Evolutionary conservation across 2,113 vertebrate genomes (phyloP).

Genomic region (Butorides virescens): DNA sequence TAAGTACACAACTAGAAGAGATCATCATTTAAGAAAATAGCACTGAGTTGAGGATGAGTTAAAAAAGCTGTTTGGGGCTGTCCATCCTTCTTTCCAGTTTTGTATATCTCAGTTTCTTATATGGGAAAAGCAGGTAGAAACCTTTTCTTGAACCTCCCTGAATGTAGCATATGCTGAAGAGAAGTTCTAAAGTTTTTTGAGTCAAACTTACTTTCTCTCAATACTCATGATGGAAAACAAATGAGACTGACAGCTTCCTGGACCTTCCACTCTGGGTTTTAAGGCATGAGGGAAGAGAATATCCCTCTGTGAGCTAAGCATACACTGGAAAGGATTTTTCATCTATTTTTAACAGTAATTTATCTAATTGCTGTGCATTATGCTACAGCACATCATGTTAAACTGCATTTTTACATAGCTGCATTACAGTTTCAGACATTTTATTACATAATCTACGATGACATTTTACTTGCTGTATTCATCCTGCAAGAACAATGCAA

Average conservation of each 20-base stretch:
- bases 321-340: background rate
- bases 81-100: background rate
- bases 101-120: background rate
- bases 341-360: constrained; percentile 44
- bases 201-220: background rate
- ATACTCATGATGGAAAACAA: background rate
- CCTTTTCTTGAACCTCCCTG: background rate
- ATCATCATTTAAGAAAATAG: background rate
- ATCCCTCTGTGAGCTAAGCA: background rate
- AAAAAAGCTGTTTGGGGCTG: background rate
- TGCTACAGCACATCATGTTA: background rate
- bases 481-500: constrained; percentile 21
- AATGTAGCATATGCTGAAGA: background rate
- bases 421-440: constrained; percentile 24
- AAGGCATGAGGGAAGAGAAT: background rate
- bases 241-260: background rate
- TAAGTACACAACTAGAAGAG: background rate
- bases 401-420: constrained; percentile 4
- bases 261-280: background rate
- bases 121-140: background rate
- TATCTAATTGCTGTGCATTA: constrained; percentile 6
- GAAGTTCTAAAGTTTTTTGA: background rate
- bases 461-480: constrained; percentile 12
- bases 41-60: background rate
- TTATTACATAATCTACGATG: constrained; percentile 8